These are phyloP conservation scores for Sebastolobus alascanus DNA, from an alignment of 2,797 vertebrate species.

Conservation along the genomic window DNA sequence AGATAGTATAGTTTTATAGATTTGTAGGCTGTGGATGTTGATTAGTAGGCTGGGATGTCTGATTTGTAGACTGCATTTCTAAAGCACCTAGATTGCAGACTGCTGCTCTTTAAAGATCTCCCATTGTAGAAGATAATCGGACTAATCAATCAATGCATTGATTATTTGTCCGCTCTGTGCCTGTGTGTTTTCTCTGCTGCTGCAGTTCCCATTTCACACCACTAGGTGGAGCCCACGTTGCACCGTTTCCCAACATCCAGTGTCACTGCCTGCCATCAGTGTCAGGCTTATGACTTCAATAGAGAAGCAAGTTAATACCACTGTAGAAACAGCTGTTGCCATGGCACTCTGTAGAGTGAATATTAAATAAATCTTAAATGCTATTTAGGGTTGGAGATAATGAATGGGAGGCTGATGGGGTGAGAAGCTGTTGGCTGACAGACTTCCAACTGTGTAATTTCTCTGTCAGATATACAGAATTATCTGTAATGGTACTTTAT, in stretches of 20 bases:
- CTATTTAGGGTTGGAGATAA: constrained; percentile 50
- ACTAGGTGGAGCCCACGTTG: constrained; percentile 62
- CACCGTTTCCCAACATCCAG: not conserved
- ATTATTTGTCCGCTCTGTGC: not conserved
- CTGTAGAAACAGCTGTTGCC: constrained; percentile 66
- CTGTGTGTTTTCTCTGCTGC: not conserved
- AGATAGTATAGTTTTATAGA: not conserved
- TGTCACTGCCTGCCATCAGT: not conserved
- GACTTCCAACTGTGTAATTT: constrained; percentile 23
- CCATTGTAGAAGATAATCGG: constrained; percentile 20
- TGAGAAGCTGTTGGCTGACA: constrained; percentile 31
- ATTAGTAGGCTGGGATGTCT: not conserved
- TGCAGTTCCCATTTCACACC: not conserved
- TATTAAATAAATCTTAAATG: constrained; percentile 49
- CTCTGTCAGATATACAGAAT: not conserved
- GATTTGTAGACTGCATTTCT: constrained; percentile 10
- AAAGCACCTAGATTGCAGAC: not conserved
- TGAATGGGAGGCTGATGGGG: constrained; percentile 16
- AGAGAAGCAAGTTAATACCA: not conserved
- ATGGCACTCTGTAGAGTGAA: constrained; percentile 52
- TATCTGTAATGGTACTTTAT: not conserved
- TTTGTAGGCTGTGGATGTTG: not conserved
- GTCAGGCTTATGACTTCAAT: not conserved
- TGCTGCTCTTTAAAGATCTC: not conserved
- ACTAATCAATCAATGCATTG: constrained; percentile 16